Evolutionary conservation across 2,113 vertebrate species (phyloP), one percentile per base, ranked within the genome.

Genomic region (Salvelinus fontinalis): DNA sequence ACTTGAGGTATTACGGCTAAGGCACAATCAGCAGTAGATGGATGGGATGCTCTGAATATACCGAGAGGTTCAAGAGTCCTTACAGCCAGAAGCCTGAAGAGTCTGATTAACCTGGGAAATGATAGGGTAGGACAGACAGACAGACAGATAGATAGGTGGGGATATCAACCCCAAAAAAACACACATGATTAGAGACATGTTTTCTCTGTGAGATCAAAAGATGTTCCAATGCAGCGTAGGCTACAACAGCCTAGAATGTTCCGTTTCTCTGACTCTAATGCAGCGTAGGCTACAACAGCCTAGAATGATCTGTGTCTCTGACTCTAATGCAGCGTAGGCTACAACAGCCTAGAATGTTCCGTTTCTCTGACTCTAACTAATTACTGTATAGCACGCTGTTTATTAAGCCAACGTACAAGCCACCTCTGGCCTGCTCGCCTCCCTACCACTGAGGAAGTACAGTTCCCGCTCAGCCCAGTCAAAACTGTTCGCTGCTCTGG

Each of bases 11-110:
- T 83, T 77, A 75, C 60, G 73, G 78, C 62, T 54, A 75, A 82
- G 78, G 73, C 68, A 78, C 80, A 86, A 82, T 80, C 75, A 78
- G 57, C 67, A 62, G 73, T 80, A 82, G 78, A 85, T 83, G 70
- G 70, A 66, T 44, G 39, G 44, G 69, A 78, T 72, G 5, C 51
- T 54, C 13, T 4, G 51, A 54, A 4, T 14, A 80, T 79, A 72
- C 81, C 67, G 71, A 74, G 79, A 34, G 71, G 29, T 75, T 85
- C 71, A 78, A 87, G 85, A 85, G 83, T 79, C 79, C 76, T 87
- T 87, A 81, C 64, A 49, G 65, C 79, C 72, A 69, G 78, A 81
- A 78, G 81, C 77, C 73, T 78, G 75, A 83, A 85, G 85, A 81
- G 77, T 79, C 81, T 79, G 81, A 73, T 74, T 76, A 79, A 79